Evolutionary conservation across 1,140 invertebrate species (phyloP).

Genomic region (Drosophila burlai): DNA sequence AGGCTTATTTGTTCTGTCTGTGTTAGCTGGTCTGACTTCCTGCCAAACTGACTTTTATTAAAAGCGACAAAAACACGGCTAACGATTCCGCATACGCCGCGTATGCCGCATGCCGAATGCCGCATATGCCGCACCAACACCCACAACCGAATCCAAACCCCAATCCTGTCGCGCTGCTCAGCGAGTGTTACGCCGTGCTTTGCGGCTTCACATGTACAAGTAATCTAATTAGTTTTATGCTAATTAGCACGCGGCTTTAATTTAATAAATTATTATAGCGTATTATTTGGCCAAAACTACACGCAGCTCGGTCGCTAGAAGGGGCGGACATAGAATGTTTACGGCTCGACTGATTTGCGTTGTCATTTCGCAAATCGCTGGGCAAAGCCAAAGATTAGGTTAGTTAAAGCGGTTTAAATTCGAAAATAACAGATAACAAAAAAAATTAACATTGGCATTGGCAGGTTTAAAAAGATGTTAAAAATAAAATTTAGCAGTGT

Average conservation of each 20-base stretch:
- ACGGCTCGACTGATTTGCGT: constrained; percentile 47
- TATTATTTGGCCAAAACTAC: constrained; percentile 70
- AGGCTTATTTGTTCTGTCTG: constrained; percentile 74
- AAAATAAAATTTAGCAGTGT: background rate
- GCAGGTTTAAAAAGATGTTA: background rate
- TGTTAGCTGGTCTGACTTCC: constrained; percentile 65
- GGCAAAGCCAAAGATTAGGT: constrained; percentile 34
- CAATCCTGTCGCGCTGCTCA: constrained; percentile 12
- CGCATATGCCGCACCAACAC: constrained; percentile 10
- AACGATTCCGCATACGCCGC: constrained; percentile 76
- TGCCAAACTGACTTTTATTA: constrained; percentile 78
- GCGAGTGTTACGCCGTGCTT: constrained; percentile 56
- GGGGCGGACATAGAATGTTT: constrained; percentile 19
- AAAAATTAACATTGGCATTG: background rate
- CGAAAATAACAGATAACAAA: background rate
- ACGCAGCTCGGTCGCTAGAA: constrained; percentile 8
- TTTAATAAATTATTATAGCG: constrained; percentile 82
- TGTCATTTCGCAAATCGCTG: constrained; percentile 38
- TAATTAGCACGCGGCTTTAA: constrained; percentile 80
- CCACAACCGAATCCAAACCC: constrained; percentile 10
- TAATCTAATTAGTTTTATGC: constrained; percentile 84
- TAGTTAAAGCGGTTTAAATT: constrained; percentile 17
- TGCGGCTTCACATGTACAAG: constrained; percentile 77
- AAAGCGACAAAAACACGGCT: constrained; percentile 64
- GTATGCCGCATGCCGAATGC: constrained; percentile 30